A percentile compares a stretch with the other conserved stretches of the same genome.
Conservation (phyloP, 2,113 vertebrate genomes). For the Camelus bactrianus region DNA sequence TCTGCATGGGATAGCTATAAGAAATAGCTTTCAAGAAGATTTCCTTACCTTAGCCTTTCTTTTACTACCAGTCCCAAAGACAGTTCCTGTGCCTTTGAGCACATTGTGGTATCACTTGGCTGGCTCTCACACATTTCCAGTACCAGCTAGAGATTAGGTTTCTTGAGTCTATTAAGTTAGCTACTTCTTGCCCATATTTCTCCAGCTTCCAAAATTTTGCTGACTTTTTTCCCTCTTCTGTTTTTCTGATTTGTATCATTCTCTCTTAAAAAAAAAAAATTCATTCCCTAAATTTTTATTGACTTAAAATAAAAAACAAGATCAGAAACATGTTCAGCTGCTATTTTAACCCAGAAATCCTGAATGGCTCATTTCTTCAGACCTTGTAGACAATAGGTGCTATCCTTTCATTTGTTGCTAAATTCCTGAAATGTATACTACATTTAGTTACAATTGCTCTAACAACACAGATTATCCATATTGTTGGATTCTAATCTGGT, state of each 20-base stretch:
- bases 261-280: not conserved
- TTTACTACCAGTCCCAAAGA: not conserved
- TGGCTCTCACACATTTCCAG: not conserved
- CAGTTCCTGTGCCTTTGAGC: not conserved
- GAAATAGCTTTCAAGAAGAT: not conserved
- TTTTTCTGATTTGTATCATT: not conserved
- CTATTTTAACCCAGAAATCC: not conserved
- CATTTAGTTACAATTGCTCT: slow-evolving; percentile 35
- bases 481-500: not conserved
- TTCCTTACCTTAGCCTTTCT: not conserved
- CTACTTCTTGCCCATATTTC: not conserved
- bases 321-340: not conserved
- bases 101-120: not conserved
- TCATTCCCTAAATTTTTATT: not conserved
- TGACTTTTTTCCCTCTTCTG: not conserved
- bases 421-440: slow-evolving; percentile 17
- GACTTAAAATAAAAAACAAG: slow-evolving; percentile 3
- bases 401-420: not conserved
- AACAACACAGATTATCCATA: not conserved
- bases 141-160: not conserved
- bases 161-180: not conserved
- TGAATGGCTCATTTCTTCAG: not conserved
- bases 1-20: not conserved
- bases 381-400: not conserved
- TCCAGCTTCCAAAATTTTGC: not conserved